These are phyloP conservation scores for Stichodactyla helianthus DNA, from an alignment of 64 coral and sea anemone species.

Conservation along the genomic window DNA sequence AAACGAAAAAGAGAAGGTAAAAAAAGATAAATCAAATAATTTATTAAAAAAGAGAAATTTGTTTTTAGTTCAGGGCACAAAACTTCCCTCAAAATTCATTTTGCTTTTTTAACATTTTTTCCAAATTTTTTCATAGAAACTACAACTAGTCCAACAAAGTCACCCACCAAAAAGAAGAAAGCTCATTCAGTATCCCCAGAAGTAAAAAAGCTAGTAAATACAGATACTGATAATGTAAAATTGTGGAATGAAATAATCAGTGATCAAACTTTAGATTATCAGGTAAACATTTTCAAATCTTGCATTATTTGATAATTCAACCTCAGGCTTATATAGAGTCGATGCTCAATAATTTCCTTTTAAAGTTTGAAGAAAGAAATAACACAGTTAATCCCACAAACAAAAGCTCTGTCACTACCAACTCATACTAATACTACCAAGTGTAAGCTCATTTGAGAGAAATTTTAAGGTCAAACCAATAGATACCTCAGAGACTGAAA, in stretches of 20 bases:
- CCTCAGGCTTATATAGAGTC: too few relatives aligned
- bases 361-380: too few relatives aligned
- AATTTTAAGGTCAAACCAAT: too few relatives aligned
- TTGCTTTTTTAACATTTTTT: too few relatives aligned
- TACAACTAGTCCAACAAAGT: conserved; percentile 38
- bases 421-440: too few relatives aligned
- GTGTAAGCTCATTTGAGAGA: too few relatives aligned
- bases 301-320: too few relatives aligned
- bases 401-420: too few relatives aligned
- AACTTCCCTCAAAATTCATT: background rate
- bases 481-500: too few relatives aligned
- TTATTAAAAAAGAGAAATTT: background rate
- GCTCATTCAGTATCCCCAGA: conserved; percentile 43
- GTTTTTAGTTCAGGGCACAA: background rate
- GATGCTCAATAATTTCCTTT: too few relatives aligned
- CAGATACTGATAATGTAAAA: conserved; percentile 71
- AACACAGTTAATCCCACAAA: too few relatives aligned
- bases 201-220: conserved; percentile 48
- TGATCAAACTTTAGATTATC: conserved; percentile 39
- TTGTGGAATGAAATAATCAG: conserved; percentile 78
- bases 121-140: background rate
- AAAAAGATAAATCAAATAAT: background rate
- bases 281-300: conserved; percentile 16
- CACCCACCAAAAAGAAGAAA: conserved; percentile 83
- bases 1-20: conserved; percentile 83